Evolutionary conservation across 2,888 invertebrate species (phyloP), one percentile per base, ranked within the genome.

Genomic region (Oscheius sp.): DNA sequence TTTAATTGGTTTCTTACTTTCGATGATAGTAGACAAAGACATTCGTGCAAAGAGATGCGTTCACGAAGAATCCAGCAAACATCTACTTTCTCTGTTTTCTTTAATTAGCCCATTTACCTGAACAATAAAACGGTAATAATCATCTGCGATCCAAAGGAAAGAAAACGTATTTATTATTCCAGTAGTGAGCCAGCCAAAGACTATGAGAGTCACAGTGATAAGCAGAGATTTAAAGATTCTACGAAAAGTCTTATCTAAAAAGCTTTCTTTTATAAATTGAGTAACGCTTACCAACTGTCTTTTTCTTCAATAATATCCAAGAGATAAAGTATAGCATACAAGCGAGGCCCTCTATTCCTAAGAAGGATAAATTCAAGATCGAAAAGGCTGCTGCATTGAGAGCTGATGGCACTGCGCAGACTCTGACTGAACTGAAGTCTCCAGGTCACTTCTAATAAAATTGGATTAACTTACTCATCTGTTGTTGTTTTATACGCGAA

Each of bases 51-150:
- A 52, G 23, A n/a, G 50, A 23, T 27, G 15, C 31, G 27, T 52
- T 52, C n/a, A 52, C 50, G 27, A 52, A 52, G 27, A 52, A 33
- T 1, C 50, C 50, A 25, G 50, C 50, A n/a, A 27, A 52, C 50
- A 52, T 52, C 50, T 52, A 4, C n/a, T 48, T 48, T 23, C 12
- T 4, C n/a, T 48, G 12, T 46, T n/a, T 46, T n/a, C n/a, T 6
- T 46, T 5, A 17, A 46, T 8, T 8, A 12, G 12, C 20, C 3
- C n/a, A n/a, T n/a, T 5, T 25, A 52, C 50, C 50, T 52, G 50
- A 5, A 52, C 23, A 25, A 52, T 25, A 0, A 23, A 29, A 3
- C 27, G 6, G 3, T n/a, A n/a, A 23, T 52, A 25, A 2, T 8
- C 1, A 52, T 52, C 50, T 25, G 23, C 20, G 15, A 52, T 33